A percentile compares a stretch with the other conserved stretches of the same genome.
These are phyloP conservation scores for Callaeas wilsoni DNA, from an alignment of 2,113 vertebrate species.

Conservation along the genomic window DNA sequence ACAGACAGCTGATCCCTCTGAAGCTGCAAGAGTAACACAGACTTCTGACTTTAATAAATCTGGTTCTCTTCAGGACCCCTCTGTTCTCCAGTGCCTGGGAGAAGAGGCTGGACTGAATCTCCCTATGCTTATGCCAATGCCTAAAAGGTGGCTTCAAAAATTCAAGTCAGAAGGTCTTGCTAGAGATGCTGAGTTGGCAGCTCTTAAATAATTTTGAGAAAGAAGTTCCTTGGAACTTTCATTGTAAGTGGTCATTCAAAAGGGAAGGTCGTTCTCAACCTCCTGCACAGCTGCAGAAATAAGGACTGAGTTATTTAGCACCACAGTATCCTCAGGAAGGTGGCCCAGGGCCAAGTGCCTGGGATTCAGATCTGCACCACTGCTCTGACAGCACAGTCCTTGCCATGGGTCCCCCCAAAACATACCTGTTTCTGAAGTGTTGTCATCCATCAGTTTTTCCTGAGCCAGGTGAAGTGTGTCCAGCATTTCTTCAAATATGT, in stretches of 20 bases:
- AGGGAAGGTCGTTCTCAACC: neutral
- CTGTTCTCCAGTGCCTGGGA: neutral
- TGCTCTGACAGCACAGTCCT: neutral
- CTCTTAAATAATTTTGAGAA: neutral
- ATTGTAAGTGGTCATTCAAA: neutral
- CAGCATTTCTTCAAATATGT: conserved; percentile 73
- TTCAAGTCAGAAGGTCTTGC: neutral
- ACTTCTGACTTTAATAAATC: neutral
- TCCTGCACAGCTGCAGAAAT: neutral
- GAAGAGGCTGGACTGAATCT: neutral
- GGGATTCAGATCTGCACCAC: neutral
- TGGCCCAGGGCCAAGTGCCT: too few species aligned
- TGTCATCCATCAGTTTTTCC: conserved; percentile 68
- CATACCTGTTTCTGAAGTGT: conserved; percentile 72
- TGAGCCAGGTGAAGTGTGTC: conserved; percentile 66
- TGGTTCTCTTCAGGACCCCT: neutral
- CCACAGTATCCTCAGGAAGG: neutral
- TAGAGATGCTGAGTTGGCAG: neutral
- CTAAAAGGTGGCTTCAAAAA: neutral
- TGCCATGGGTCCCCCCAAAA: neutral
- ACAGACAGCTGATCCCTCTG: neutral
- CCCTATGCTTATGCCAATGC: neutral
- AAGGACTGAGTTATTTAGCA: neutral
- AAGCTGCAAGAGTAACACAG: neutral
- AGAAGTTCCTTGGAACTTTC: neutral